These are phyloP conservation scores for Eira barbara DNA, from an alignment of 2,113 vertebrate species.

Conservation along the genomic window DNA sequence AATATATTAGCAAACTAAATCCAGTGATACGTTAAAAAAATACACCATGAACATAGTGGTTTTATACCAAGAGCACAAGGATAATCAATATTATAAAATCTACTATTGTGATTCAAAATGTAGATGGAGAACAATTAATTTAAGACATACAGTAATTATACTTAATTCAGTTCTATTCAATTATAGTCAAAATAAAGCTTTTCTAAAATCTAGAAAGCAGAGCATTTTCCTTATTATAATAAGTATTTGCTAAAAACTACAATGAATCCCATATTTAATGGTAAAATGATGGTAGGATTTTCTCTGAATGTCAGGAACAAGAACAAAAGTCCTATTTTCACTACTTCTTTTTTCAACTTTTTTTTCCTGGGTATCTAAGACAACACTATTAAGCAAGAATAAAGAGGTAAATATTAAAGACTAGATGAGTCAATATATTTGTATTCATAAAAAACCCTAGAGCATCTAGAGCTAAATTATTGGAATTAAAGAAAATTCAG, in stretches of 20 bases:
- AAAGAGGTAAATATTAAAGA: neutral
- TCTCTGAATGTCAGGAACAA: neutral
- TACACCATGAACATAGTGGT: neutral
- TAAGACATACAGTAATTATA: neutral
- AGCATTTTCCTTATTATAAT: neutral
- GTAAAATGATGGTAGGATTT: neutral
- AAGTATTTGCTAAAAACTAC: neutral
- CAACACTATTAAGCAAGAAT: neutral
- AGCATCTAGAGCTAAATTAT: neutral
- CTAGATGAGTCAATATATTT: neutral
- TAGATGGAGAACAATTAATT: neutral
- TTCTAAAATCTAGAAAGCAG: neutral
- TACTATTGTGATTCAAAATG: neutral
- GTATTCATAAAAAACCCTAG: neutral
- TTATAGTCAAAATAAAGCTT: neutral
- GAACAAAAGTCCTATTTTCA: neutral
- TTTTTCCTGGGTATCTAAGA: neutral
- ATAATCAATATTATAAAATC: neutral
- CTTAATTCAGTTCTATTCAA: slow-evolving; percentile 1
- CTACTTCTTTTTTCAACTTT: neutral
- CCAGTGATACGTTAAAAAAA: neutral
- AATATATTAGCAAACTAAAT: neutral
- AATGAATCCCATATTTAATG: neutral
- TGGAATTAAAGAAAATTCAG: neutral
- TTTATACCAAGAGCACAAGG: neutral